Percentiles rank a stretch among this genome's conserved stretches.
These are phyloP conservation scores for Plebejus melissa DNA, from an alignment of 2,888 invertebrate genomes.

Conservation along the genomic window DNA sequence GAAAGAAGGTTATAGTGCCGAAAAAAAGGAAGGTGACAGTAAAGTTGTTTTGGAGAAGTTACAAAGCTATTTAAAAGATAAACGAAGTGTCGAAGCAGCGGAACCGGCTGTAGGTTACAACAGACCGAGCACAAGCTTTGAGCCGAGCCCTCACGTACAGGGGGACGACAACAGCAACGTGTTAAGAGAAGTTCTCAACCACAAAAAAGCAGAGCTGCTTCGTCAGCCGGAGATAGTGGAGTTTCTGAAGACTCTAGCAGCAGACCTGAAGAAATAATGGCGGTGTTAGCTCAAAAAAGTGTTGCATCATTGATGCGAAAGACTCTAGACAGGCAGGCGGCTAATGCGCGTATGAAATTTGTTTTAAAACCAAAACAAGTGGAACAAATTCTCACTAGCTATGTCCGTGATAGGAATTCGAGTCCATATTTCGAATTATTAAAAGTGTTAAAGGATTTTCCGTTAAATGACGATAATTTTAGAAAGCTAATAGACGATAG, in stretches of 20 bases:
- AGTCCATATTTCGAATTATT: slow-evolving; percentile 70
- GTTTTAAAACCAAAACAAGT: slow-evolving; percentile 67
- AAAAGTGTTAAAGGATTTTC: slow-evolving; percentile 63
- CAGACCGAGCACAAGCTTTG: slow-evolving; percentile 67
- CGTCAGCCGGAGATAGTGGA: slow-evolving; percentile 69
- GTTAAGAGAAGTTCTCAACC: slow-evolving; percentile 66
- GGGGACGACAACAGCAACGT: slow-evolving; percentile 64
- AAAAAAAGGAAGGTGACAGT: slow-evolving; percentile 71
- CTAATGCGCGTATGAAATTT: slow-evolving; percentile 60
- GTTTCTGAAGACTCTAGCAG: slow-evolving; percentile 62
- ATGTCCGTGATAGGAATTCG: slow-evolving; percentile 55
- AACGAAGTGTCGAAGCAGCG: slow-evolving; percentile 56
- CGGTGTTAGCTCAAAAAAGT: slow-evolving; percentile 60
- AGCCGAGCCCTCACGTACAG: slow-evolving; percentile 47
- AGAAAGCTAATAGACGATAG: slow-evolving; percentile 63
- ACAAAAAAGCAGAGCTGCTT: slow-evolving; percentile 68
- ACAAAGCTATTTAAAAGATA: slow-evolving; percentile 72
- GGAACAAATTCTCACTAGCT: slow-evolving; percentile 61
- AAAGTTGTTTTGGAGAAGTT: slow-evolving; percentile 73
- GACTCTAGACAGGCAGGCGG: slow-evolving; percentile 62
- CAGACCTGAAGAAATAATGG: slow-evolving; percentile 71
- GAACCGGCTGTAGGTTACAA: slow-evolving; percentile 54
- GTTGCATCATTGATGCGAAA: slow-evolving; percentile 68
- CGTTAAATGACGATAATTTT: slow-evolving; percentile 65
- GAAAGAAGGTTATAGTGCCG: slow-evolving; percentile 73